Evolutionary conservation across 2,797 vertebrate species (phyloP).

Genomic region (Megalops cyprinoides): DNA sequence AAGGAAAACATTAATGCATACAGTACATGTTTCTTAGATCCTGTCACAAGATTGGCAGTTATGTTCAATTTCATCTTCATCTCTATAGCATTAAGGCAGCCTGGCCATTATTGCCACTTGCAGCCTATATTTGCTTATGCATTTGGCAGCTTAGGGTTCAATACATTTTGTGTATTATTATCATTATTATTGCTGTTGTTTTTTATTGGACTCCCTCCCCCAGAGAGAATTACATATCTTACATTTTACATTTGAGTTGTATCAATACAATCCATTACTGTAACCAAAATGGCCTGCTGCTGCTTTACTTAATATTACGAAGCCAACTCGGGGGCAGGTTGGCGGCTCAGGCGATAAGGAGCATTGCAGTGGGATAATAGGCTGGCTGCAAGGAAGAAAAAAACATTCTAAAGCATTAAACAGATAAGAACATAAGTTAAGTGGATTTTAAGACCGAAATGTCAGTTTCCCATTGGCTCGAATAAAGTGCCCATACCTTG

Average conservation of each 20-base stretch:
- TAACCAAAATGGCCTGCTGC: background rate
- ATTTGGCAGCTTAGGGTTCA: too few species aligned
- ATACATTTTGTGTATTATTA: too few species aligned
- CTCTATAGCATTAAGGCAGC: too few species aligned
- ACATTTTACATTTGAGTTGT: too few species aligned
- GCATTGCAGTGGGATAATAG: background rate
- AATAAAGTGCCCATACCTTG: conserved; percentile 34
- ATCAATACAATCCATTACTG: too few species aligned
- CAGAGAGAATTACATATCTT: too few species aligned
- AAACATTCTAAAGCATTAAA: background rate
- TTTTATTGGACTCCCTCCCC: too few species aligned
- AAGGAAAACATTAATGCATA: too few species aligned
- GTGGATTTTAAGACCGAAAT: conserved; percentile 14
- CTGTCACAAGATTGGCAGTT: background rate
- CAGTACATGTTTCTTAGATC: background rate
- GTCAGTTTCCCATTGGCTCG: conserved; percentile 19
- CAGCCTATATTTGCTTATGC: too few species aligned
- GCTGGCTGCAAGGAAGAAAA: background rate
- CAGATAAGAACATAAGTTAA: conserved; percentile 15
- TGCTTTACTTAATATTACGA: background rate
- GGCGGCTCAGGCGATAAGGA: background rate
- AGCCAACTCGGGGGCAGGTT: background rate
- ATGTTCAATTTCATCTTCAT: background rate
- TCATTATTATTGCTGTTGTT: too few species aligned
- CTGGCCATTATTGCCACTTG: background rate